Evolutionary conservation across 2,888 invertebrate species (phyloP), one percentile per base, ranked within the genome.

Genomic region (Drosophila quasianomalipes): DNA sequence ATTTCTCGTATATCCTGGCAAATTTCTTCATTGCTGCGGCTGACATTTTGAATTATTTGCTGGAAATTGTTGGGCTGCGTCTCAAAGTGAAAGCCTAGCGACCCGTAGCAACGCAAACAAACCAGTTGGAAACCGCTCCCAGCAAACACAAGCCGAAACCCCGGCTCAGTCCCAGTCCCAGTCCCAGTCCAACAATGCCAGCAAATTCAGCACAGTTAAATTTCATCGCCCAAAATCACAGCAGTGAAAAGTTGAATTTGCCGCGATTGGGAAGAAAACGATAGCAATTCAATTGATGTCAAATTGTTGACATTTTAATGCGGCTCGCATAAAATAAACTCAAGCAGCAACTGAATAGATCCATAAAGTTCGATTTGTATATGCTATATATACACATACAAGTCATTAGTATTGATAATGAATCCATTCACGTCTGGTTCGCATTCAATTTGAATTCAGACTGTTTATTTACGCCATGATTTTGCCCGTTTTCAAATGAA

Each of bases 1-100:
- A 88, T 87, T 85, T 83, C 70, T 76, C 70, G 59, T 72, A 28
- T 28, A 44, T 54, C 63, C n/a, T 74, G 79, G 74, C 79, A 86
- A 77, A 77, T 86, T 80, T 57, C 71, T 31, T 66, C 67, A 53
- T 67, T 68, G 82, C 89, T 89, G 89, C n/a, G 55, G 65, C 85
- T 85, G 85, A 89, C 89, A 85, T 82, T 85, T 85, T 87, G 85
- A 89, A 85, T 89, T 85, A 85, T 87, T 87, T 79, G 70, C 76
- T 75, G 82, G 70, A 83, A 87, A 85, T 78, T 79, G 69, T 69
- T 73, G 64, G 70, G 63, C 61, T 63, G 71, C 57, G 51, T 63
- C 80, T 67, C 68, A 28, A 74, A 55, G 81, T 26, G 22, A 47
- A 47, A 26, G 9, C 77, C 77, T 77, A 81, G 77, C 81, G 79